Conservation (phyloP, 2,888 invertebrate genomes). For the Diadromus collaris region DNA sequence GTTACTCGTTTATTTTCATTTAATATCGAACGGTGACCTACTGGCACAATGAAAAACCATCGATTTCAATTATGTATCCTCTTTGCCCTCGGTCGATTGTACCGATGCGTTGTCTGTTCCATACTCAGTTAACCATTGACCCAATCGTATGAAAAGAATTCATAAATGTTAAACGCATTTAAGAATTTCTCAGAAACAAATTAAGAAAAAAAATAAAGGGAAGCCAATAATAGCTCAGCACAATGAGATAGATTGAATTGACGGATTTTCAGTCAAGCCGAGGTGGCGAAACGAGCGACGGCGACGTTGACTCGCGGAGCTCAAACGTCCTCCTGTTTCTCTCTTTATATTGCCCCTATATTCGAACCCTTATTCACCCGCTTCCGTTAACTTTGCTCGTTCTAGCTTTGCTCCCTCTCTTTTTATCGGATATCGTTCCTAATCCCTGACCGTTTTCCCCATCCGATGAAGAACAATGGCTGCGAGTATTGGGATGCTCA, state of each 20-base stretch:
- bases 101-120: background rate
- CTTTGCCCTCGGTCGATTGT: background rate
- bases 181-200: background rate
- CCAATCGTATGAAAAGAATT: background rate
- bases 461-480: slow-evolving; percentile 61
- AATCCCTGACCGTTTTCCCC: slow-evolving; percentile 50
- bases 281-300: background rate
- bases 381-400: slow-evolving; percentile 2
- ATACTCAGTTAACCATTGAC: background rate
- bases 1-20: slow-evolving; percentile 3
- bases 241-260: slow-evolving; percentile 9
- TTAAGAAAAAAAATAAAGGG: background rate
- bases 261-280: slow-evolving; percentile 7
- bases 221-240: background rate
- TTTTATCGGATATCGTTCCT: slow-evolving; percentile 38
- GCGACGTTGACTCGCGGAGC: background rate
- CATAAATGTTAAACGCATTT: background rate
- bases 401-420: background rate
- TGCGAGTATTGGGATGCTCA: slow-evolving; percentile 62
- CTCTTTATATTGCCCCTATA: background rate
- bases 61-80: no score
- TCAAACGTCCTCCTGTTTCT: slow-evolving; percentile 7
- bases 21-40: background rate
- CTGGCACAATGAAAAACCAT: no score
- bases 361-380: background rate